Percentiles rank a stretch among this genome's conserved stretches.
Evolutionary conservation across 2,113 vertebrate genomes (phyloP).

Genomic region (Equus przewalskii): DNA sequence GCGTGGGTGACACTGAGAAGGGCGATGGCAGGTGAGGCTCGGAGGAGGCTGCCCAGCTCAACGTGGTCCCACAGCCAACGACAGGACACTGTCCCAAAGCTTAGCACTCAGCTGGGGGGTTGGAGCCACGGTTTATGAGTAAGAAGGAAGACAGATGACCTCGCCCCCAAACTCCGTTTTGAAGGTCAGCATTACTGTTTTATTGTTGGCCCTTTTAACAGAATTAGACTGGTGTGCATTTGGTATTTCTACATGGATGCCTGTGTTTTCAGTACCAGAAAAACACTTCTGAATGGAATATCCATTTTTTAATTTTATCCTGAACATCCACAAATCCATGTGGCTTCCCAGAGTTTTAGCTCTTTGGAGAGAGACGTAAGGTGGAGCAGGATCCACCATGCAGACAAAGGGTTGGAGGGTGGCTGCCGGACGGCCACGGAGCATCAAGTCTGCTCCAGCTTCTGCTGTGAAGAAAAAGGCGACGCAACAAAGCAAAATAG

Average conservation of each 20-base stretch:
- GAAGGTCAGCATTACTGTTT: neutral
- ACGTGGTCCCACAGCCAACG: accelerated
- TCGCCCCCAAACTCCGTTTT: no score
- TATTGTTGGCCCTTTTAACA: neutral
- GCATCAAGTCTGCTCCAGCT: neutral
- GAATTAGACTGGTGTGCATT: neutral
- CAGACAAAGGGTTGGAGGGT: no score
- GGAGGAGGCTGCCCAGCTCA: no score
- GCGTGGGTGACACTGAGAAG: neutral
- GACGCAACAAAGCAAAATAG: neutral
- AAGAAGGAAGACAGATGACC: neutral
- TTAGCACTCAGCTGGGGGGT: neutral
- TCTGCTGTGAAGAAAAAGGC: neutral
- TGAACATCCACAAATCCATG: neutral
- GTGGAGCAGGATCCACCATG: accelerated
- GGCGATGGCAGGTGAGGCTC: neutral
- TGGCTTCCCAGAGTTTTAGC: neutral
- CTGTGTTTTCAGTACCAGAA: neutral
- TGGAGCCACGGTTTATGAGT: neutral
- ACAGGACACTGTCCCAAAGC: neutral
- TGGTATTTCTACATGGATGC: neutral
- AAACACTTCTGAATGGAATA: neutral
- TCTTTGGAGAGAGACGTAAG: neutral
- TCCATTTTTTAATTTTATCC: neutral
- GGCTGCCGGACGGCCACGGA: neutral